Conservation (phyloP, 2,888 invertebrate species). For the Synanthedon tipuliformis region DNA sequence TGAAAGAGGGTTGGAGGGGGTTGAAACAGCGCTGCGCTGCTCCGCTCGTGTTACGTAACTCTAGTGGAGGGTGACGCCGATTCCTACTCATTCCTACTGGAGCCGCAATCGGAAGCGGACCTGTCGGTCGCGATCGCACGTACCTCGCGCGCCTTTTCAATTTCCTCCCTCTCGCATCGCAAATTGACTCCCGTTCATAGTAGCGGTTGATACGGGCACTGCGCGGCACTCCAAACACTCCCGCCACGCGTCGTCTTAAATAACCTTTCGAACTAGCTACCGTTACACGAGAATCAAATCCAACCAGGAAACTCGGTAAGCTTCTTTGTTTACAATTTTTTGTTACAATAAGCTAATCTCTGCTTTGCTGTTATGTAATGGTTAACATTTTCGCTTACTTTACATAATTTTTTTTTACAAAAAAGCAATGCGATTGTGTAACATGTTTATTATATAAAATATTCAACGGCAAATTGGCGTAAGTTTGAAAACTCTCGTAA, state of each 20-base stretch:
- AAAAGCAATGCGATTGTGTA: no score
- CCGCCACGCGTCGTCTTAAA: not conserved
- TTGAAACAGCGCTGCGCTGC: slow-evolving; percentile 43
- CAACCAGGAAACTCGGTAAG: no score
- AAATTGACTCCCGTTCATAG: not conserved
- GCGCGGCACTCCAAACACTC: not conserved
- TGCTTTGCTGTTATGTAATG: no score
- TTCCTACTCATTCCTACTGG: slow-evolving; percentile 36
- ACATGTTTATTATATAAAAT: no score
- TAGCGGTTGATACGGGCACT: slow-evolving; percentile 6
- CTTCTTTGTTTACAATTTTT: no score
- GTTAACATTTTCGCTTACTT: no score
- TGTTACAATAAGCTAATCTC: no score
- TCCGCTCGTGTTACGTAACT: slow-evolving; percentile 51
- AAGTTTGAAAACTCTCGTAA: no score
- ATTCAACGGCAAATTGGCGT: no score
- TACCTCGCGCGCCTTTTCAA: not conserved
- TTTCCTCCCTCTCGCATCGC: slow-evolving; percentile 1
- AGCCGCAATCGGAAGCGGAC: slow-evolving; percentile 40
- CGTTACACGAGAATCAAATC: no score
- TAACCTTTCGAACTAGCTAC: no score
- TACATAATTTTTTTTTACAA: no score
- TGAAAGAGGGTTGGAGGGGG: slow-evolving; percentile 54
- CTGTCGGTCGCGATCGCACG: slow-evolving; percentile 10
- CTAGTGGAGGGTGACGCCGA: slow-evolving; percentile 34